These are phyloP conservation scores for Junonia oenone DNA, from an alignment of 2,888 invertebrate species.

Conservation along the genomic window DNA sequence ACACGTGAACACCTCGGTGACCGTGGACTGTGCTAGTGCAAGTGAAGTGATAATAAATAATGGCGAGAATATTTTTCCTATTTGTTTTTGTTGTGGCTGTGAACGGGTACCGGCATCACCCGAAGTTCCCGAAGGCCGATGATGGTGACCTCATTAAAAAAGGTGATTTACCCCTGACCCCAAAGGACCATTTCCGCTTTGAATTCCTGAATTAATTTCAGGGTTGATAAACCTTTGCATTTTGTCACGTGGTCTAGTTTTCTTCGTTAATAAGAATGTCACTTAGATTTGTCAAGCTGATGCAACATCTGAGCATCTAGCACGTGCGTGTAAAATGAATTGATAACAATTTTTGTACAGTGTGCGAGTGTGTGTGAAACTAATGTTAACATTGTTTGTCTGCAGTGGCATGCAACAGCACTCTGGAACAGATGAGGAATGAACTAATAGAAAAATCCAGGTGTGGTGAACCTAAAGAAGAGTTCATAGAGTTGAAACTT, in stretches of 20 bases:
- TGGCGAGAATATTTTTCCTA: conserved; percentile 58
- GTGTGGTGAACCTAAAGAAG: conserved; percentile 65
- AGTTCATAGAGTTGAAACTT: conserved; percentile 54
- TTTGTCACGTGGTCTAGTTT: not conserved
- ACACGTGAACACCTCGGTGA: conserved; percentile 44
- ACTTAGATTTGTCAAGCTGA: not conserved
- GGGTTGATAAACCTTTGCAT: not conserved
- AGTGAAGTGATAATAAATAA: conserved; percentile 39
- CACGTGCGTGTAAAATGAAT: conserved; percentile 5
- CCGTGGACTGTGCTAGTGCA: conserved; percentile 21
- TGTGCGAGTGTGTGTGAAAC: not conserved
- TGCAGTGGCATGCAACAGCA: conserved; percentile 55
- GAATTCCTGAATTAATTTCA: not conserved
- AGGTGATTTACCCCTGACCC: conserved; percentile 41
- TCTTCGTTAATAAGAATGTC: not conserved
- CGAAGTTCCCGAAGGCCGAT: conserved; percentile 54
- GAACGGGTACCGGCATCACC: conserved; percentile 48
- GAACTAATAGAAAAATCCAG: conserved; percentile 57
- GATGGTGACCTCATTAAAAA: conserved; percentile 42
- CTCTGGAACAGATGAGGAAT: conserved; percentile 46
- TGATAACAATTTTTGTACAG: not conserved
- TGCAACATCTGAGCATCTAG: not conserved
- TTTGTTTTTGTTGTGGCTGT: conserved; percentile 50
- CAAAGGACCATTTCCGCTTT: not conserved
- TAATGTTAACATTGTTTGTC: conserved; percentile 28